phyloP scores from a whole-genome alignment of 1,140 invertebrate species.

The Listronotus bonariensis region DNA sequence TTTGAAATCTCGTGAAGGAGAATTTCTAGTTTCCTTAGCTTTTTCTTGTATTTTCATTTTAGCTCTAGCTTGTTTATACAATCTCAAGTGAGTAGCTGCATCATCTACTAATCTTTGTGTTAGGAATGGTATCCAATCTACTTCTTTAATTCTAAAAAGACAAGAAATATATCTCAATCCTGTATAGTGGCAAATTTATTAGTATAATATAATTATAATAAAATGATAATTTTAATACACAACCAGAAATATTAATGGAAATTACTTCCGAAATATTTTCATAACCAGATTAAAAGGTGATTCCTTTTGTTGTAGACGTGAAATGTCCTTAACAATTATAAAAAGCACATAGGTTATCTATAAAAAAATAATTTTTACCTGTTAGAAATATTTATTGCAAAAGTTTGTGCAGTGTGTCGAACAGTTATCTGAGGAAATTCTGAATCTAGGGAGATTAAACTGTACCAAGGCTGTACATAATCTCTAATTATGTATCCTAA shows the following conservation, averaged over 20 bases:
- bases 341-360: too few species aligned
- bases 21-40: constrained; percentile 56
- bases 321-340: too few species aligned
- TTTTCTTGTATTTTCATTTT: constrained; percentile 62
- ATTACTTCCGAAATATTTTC: too few species aligned
- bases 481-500: constrained; percentile 75
- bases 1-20: constrained; percentile 59
- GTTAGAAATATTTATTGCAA: constrained; percentile 63
- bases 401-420: constrained; percentile 61
- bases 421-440: constrained; percentile 60
- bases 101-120: constrained; percentile 88
- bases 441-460: constrained; percentile 58
- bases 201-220: too few species aligned
- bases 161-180: not conserved
- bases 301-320: too few species aligned
- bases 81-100: constrained; percentile 82
- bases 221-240: too few species aligned
- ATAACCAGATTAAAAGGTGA: too few species aligned
- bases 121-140: constrained; percentile 88
- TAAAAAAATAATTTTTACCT: constrained; percentile 46
- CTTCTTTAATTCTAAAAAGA: constrained; percentile 74
- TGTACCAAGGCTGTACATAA: constrained; percentile 78
- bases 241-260: too few species aligned
- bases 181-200: too few species aligned
- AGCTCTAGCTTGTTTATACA: constrained; percentile 77